These are phyloP conservation scores for Melanotaenia duboulayi DNA, from an alignment of 2,113 vertebrate genomes.

Conservation along the genomic window DNA sequence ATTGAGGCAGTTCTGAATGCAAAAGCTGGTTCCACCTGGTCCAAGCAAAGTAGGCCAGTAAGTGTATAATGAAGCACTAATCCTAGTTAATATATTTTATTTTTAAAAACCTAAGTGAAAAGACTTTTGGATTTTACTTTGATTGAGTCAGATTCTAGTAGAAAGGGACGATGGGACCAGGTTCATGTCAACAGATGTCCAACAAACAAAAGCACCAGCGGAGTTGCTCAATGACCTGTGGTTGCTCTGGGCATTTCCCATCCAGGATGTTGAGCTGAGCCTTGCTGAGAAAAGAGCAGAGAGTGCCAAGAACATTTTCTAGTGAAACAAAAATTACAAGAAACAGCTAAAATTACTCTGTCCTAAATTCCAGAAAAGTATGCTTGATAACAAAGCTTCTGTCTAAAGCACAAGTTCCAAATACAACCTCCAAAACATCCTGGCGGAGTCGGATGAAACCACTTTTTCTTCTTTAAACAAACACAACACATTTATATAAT, in stretches of 20 bases:
- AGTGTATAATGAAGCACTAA: too few relatives aligned
- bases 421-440: not conserved
- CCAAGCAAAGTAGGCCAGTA: too few relatives aligned
- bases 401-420: not conserved
- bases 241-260: slow-evolving; percentile 38
- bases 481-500: not conserved
- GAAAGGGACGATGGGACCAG: slow-evolving; percentile 2
- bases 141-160: slow-evolving; percentile 7
- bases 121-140: slow-evolving; percentile 2
- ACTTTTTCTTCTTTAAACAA: not conserved
- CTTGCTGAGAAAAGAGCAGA: slow-evolving; percentile 27
- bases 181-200: slow-evolving; percentile 26
- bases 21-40: too few relatives aligned
- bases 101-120: not conserved
- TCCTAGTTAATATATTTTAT: not conserved
- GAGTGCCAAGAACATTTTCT: slow-evolving; percentile 31
- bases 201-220: slow-evolving; percentile 21
- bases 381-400: not conserved
- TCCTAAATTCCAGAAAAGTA: slow-evolving; percentile 19
- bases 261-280: slow-evolving; percentile 30
- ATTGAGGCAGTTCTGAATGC: too few relatives aligned
- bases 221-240: slow-evolving; percentile 55
- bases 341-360: slow-evolving; percentile 30
- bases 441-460: not conserved
- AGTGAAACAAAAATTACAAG: slow-evolving; percentile 28